Conservation (phyloP, 2,113 vertebrate genomes). For the Vanacampus margaritifer region DNA sequence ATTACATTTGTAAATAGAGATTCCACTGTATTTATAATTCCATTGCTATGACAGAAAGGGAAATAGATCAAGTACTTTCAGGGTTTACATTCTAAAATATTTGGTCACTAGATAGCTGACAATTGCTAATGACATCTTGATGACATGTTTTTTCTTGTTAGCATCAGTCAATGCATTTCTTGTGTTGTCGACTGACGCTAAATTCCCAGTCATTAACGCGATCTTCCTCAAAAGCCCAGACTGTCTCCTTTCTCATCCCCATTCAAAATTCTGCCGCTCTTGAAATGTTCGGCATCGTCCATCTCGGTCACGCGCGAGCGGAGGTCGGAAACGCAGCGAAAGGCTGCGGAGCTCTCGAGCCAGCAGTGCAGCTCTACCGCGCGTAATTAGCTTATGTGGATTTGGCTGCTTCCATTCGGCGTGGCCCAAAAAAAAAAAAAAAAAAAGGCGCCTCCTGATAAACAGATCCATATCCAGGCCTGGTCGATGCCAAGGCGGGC, state of each 20-base stretch:
- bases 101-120: too few species aligned
- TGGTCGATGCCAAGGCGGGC: conserved; percentile 47
- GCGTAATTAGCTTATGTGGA: conserved; percentile 61
- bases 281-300: conserved; percentile 18
- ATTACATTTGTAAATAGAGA: too few species aligned
- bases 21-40: too few species aligned
- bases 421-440: conserved; percentile 20
- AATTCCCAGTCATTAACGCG: neutral
- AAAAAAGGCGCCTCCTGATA: conserved; percentile 48
- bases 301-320: conserved; percentile 26
- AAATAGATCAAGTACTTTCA: too few species aligned
- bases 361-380: conserved; percentile 54
- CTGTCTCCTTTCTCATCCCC: neutral
- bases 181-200: neutral
- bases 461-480: conserved; percentile 40
- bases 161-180: neutral
- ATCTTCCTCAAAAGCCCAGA: neutral
- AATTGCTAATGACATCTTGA: neutral
- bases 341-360: conserved; percentile 35
- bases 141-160: neutral
- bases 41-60: too few species aligned
- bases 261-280: conserved; percentile 11
- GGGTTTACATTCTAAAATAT: too few species aligned
- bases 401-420: conserved; percentile 45
- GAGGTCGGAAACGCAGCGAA: conserved; percentile 35